These are phyloP conservation scores for Myrmecophaga tridactyla DNA, from an alignment of 2,113 vertebrate species.

Conservation along the genomic window DNA sequence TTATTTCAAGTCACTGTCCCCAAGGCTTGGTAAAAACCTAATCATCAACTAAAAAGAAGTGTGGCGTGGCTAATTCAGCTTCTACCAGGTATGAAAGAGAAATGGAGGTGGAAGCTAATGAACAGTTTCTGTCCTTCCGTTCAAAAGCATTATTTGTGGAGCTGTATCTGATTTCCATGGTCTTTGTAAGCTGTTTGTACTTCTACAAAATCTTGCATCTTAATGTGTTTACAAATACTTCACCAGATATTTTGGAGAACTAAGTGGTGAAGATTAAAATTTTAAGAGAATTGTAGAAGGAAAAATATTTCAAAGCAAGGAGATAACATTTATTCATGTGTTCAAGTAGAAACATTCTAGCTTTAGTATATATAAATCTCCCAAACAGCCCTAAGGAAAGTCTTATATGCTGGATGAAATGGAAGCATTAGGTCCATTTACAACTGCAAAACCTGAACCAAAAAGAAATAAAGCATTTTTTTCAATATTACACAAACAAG, in stretches of 20 bases:
- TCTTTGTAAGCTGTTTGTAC: conserved; percentile 9
- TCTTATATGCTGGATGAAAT: not conserved
- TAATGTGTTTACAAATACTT: not conserved
- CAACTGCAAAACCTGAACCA: not conserved
- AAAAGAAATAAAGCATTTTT: not conserved
- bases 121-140: not conserved
- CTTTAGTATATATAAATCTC: not conserved
- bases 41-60: conserved; percentile 30
- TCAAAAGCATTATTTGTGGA: not conserved
- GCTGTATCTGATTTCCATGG: not conserved
- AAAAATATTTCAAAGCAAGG: conserved; percentile 29
- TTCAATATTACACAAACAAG: not conserved
- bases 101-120: not conserved
- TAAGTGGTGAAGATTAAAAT: not conserved
- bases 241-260: not conserved
- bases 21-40: conserved; percentile 47
- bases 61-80: conserved; percentile 24
- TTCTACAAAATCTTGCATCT: not conserved
- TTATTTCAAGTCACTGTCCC: conserved; percentile 59
- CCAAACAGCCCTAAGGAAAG: not conserved
- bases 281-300: conserved; percentile 33
- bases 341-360: not conserved
- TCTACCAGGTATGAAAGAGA: not conserved
- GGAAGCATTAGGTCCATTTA: not conserved
- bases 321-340: not conserved